Base-by-base conservation (phyloP, 2,888 invertebrate genomes). In the Chelonus formosanus region DNA sequence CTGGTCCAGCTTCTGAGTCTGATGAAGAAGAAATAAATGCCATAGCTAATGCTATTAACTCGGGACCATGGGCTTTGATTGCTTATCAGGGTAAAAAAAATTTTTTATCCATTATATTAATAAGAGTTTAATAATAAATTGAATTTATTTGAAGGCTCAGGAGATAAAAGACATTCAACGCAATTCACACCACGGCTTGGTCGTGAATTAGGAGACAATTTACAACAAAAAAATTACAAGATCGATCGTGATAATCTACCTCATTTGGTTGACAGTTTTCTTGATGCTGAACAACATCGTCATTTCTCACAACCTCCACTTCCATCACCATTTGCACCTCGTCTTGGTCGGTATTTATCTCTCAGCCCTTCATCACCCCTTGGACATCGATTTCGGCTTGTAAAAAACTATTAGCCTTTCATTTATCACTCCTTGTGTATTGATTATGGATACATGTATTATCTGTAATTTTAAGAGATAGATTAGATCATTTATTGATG, bases 101-200 rank as follows among this genome's bases (percentile, higher is more conserved):
- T 53, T 8, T 31, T 32, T 34, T 10, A 56, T 36, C 7, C 7
- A 20, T 53, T 3, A 35, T 31, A 10, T 31, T 10, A 34, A 20
- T 48, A 10, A 44, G 44, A 54, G 5, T 34, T 31, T 45, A 32
- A 40, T 20, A 20, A 20, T 20, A 20, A 20, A 60, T 45, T 53
- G n/a, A n/a, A n/a, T 32, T 20, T 3, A 5, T 7, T 44, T 53
- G 32, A 7, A 65, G 73, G 63, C 10, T 54, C 48, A 5, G 70
- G 63, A 4, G 78, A 78, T 10, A 81, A 83, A 68, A 76, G 84
- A 40, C 84, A 83, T 64, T 73, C 79, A 45, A 74, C 83, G 10
- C 83, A 82, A 53, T 86, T 86, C 71, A 84, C 82, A 0, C 84
- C 84, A 3, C 81, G 85, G 20, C 69, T 82, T 40, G 85, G 84